Conservation (phyloP, 2,113 vertebrate species). For the Microtus richardsoni region DNA sequence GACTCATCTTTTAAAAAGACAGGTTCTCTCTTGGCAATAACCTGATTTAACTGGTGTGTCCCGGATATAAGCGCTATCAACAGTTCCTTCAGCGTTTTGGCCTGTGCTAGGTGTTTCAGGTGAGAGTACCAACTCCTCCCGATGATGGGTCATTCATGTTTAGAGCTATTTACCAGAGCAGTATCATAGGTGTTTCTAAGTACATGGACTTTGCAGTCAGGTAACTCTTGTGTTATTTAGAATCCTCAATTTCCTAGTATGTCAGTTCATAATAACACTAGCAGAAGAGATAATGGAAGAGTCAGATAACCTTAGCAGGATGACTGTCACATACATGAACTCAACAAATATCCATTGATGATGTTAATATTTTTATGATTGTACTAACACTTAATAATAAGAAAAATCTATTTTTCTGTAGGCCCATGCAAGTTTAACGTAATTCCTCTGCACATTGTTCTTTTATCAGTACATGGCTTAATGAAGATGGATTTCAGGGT, state of each 20-base stretch:
- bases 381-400: background rate
- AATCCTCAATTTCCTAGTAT: background rate
- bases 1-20: background rate
- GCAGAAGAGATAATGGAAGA: background rate
- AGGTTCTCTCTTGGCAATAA: background rate
- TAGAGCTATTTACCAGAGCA: background rate
- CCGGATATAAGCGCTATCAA: background rate
- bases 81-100: background rate
- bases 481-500: constrained; percentile 12
- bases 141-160: background rate
- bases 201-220: background rate
- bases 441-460: constrained; percentile 11
- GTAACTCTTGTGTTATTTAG: background rate
- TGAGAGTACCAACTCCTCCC: background rate
- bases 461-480: constrained; percentile 25
- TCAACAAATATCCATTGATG: background rate
- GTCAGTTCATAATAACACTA: background rate
- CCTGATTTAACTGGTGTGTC: background rate
- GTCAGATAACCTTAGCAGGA: constrained; percentile 3
- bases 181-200: background rate
- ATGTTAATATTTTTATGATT: constrained; percentile 43
- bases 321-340: background rate
- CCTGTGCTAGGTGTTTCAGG: background rate
- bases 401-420: background rate
- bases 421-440: background rate